Conservation (phyloP, 2,113 vertebrate genomes). For the Corythoichthys intestinalis region DNA sequence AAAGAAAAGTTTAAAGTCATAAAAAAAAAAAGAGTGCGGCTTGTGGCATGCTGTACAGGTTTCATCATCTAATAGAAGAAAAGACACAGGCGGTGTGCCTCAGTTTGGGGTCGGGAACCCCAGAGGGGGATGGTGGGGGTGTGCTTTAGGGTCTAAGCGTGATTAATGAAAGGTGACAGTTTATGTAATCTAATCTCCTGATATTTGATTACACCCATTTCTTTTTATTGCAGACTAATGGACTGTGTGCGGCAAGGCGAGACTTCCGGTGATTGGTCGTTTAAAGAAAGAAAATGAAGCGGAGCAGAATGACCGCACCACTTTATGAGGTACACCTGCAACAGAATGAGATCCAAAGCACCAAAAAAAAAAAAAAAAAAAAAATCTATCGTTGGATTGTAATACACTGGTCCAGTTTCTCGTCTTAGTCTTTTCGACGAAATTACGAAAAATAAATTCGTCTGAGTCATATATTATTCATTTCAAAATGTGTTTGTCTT, state of each 20-base stretch:
- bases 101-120: conserved; percentile 3
- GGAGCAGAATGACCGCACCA: neutral
- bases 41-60: conserved; percentile 16
- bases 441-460: too few species aligned
- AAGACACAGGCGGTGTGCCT: neutral
- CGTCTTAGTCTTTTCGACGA: too few species aligned
- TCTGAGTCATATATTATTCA: too few species aligned
- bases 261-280: conserved; percentile 44
- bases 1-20: conserved; percentile 22
- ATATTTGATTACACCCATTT: conserved; percentile 31
- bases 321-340: neutral
- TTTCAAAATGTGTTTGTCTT: too few species aligned
- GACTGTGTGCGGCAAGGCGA: conserved; percentile 22
- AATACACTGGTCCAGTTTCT: neutral
- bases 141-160: conserved; percentile 9
- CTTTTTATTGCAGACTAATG: conserved; percentile 37
- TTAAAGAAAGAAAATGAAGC: conserved; percentile 21
- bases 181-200: conserved; percentile 26
- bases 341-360: neutral
- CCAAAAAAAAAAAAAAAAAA: neutral
- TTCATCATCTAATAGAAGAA: conserved; percentile 9
- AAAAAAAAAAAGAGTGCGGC: neutral
- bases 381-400: too few species aligned
- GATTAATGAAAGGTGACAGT: conserved; percentile 38
- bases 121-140: neutral